Evolutionary conservation across 2,888 invertebrate species (phyloP), one percentile per base, ranked within the genome.

Genomic region (Pandemis cinnamomeana): DNA sequence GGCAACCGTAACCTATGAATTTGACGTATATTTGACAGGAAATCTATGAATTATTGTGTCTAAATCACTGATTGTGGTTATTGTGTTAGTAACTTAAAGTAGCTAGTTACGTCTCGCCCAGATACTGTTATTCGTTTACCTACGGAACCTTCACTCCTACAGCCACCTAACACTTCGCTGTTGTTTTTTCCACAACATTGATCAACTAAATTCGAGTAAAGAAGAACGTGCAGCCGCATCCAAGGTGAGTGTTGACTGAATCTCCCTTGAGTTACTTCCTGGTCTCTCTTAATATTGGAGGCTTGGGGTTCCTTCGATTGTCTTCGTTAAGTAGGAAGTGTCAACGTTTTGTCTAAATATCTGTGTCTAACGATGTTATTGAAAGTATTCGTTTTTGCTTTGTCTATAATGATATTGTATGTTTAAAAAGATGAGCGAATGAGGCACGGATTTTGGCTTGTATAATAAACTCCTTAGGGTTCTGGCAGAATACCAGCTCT

Each of bases 131-230:
- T 46, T 36, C 15, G 15, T 27, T 46, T 5, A 7, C 8, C 7
- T 61, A 61, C 71, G 20, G 74, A 67, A 74, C 70, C 74, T 46
- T 55, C 13, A 1, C 27, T 2, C 1, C 1, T 53, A 46, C 20
- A 1, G 13, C 41, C 46, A 46, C n/a, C 8, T 66, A 61, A 62
- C 70, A 13, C 74, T 48, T 74, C 3, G 15, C 10, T 55, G 36
- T 36, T 7, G 6, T 64, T 74, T 61, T 61, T 71, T 74, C 70
- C 67, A 74, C 67, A 67, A 71, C 74, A 74, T 74, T 71, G 74
- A 74, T 74, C 74, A 74, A 62, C 61, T 74, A 71, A 71, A 61
- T 62, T 74, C 74, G 55, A 74, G 74, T 71, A 74, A 74, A 70
- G 68, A 75, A 67, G 71, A 71, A 75, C 74, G 74, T 71, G 53